Evolutionary conservation across 2,888 invertebrate species (phyloP).

Genomic region (Tetanocera ferruginea): DNA sequence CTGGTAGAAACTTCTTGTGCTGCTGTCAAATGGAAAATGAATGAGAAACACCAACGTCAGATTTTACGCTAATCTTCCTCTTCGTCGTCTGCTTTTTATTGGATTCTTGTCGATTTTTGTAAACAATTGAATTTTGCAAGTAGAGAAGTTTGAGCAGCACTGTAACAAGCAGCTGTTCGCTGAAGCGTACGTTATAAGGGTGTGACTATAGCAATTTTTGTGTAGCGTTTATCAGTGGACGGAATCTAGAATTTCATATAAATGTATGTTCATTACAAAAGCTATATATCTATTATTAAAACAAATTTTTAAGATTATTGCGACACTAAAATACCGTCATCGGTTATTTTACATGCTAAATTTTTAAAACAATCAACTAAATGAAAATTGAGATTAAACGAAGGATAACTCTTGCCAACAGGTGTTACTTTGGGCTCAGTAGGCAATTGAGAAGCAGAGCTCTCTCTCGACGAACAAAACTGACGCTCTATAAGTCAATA

Average conservation of each 20-base stretch:
- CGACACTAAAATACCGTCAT: not conserved
- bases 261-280: no score
- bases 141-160: not conserved
- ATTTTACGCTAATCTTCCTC: not conserved
- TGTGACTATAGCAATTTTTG: not conserved
- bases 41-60: not conserved
- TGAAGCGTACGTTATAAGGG: not conserved
- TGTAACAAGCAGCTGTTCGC: constrained; percentile 10
- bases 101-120: constrained; percentile 3
- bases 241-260: no score
- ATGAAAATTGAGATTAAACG: no score
- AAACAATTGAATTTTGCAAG: constrained; percentile 16
- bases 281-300: no score
- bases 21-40: constrained; percentile 26
- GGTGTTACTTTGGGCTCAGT: no score
- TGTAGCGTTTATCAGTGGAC: no score
- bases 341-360: no score
- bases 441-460: no score
- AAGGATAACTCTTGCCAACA: no score
- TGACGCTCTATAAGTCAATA: no score
- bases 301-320: not conserved
- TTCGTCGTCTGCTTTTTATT: not conserved
- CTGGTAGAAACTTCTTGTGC: constrained; percentile 9
- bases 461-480: no score
- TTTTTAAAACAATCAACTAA: no score